These are phyloP conservation scores for Macrobrachium nipponense DNA, from an alignment of 1,140 invertebrate genomes.

Conservation along the genomic window DNA sequence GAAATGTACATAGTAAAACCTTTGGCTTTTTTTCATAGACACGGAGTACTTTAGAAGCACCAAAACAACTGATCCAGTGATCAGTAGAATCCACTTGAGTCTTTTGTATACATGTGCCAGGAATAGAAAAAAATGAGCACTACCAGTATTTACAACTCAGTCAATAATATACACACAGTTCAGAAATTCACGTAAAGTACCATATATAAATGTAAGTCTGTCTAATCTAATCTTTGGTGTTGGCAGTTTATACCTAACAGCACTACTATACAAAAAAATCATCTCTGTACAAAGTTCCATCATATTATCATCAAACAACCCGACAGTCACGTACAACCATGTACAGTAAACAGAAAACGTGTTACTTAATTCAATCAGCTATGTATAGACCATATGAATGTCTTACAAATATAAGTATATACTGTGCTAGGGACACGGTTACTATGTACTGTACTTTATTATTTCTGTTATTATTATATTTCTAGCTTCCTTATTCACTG, in stretches of 20 bases:
- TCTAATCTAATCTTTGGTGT: conserved; percentile 54
- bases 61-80: conserved; percentile 27
- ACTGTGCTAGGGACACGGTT: too few relatives aligned
- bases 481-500: too few relatives aligned
- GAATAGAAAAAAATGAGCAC: too few relatives aligned
- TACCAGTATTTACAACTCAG: conserved; percentile 24
- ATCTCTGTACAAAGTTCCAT: conserved; percentile 36
- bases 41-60: conserved; percentile 38
- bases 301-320: conserved; percentile 27
- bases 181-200: conserved; percentile 33
- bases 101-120: conserved; percentile 25
- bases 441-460: too few relatives aligned
- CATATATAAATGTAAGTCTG: conserved; percentile 24
- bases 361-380: neutral
- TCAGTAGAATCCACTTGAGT: conserved; percentile 33
- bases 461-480: too few relatives aligned
- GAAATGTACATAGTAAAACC: conserved; percentile 36
- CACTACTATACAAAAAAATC: conserved; percentile 28
- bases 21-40: conserved; percentile 32
- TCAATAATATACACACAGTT: conserved; percentile 30
- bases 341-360: neutral
- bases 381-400: neutral
- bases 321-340: conserved; percentile 10
- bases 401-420: too few relatives aligned
- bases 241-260: conserved; percentile 9